phyloP scores from a whole-genome alignment of 92 coral and sea anemone species.

The Palythoa caribaeorum region DNA sequence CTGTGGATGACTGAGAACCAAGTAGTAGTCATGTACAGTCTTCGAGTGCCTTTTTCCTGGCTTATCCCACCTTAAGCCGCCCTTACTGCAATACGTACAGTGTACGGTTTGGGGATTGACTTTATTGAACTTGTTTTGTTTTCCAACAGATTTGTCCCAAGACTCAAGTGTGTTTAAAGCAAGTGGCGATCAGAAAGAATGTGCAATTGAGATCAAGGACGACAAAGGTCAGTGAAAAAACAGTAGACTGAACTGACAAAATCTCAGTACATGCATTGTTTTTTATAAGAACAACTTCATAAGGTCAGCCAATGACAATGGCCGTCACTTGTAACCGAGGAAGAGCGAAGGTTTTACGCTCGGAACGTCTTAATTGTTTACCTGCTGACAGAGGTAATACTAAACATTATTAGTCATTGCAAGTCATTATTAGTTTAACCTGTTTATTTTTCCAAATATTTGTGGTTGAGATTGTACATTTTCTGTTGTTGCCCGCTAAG shows the following conservation, averaged over 20 bases:
- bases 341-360: too few relatives aligned
- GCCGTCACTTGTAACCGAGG: too few relatives aligned
- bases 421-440: neutral
- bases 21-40: too few relatives aligned
- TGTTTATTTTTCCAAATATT: neutral
- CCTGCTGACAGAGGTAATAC: too few relatives aligned
- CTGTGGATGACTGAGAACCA: too few relatives aligned
- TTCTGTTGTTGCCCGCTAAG: neutral
- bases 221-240: slow-evolving; percentile 72
- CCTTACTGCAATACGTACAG: neutral
- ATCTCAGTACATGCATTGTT: neutral
- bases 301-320: neutral
- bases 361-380: too few relatives aligned
- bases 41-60: too few relatives aligned
- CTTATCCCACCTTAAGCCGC: neutral
- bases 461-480: neutral
- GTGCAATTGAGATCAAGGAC: slow-evolving; percentile 82
- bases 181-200: slow-evolving; percentile 74
- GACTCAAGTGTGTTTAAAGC: slow-evolving; percentile 82
- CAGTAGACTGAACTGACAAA: neutral
- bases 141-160: slow-evolving; percentile 15
- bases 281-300: neutral
- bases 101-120: neutral
- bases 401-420: neutral
- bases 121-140: neutral